Base-by-base conservation (phyloP, 2,113 vertebrate species). In the Antigone vipio region DNA sequence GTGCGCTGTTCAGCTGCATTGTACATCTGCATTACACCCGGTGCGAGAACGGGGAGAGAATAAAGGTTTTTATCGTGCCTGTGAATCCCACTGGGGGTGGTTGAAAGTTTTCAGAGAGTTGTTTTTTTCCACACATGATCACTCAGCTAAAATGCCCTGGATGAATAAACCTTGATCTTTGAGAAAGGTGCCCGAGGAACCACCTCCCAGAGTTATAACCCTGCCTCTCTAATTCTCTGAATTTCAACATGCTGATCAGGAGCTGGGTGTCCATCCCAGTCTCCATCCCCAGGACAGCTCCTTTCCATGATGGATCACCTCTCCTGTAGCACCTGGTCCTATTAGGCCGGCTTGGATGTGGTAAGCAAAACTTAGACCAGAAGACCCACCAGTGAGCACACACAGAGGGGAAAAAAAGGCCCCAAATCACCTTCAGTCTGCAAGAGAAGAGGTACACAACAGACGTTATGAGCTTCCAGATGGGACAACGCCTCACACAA, bases 331-430 rank as follows among this genome's bases (percentile, higher is more conserved):
- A 69, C 27, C 32, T 13, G 11, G n/a, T 34, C 49, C 49, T 49
- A 2, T 21, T 1, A 8, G 27, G 8, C 17, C 47, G 58, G 5
- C 63, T 15, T 21, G 26, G 35, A 58, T 1, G 0, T 3, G 34
- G 30, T 5, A 18, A 53, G 23, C 22, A 52, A 59, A 44, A 2
- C 42, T 49, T 5, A 7, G 44, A 18, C 11, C 44, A 64, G n/a
- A 35, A 82, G 5, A 9, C 8, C 9, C 32, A n/a, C 4, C 72
- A 14, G 27, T 20, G 52, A 77, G 56, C 7, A 2, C 15, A 34
- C 15, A n/a, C 6, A 32, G 27, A 12, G 19, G 12, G 8, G 3
- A 21, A 15, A 26, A 16, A 38, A 59, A 21, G 8, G 3, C 1
- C 4, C 1, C 4, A 47, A 76, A 53, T 11, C 34, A 19, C 13